A percentile compares a stretch with the other conserved stretches of the same genome.
These are phyloP conservation scores for Leptinotarsa juncta DNA, from an alignment of 2,888 invertebrate genomes.

Conservation along the genomic window DNA sequence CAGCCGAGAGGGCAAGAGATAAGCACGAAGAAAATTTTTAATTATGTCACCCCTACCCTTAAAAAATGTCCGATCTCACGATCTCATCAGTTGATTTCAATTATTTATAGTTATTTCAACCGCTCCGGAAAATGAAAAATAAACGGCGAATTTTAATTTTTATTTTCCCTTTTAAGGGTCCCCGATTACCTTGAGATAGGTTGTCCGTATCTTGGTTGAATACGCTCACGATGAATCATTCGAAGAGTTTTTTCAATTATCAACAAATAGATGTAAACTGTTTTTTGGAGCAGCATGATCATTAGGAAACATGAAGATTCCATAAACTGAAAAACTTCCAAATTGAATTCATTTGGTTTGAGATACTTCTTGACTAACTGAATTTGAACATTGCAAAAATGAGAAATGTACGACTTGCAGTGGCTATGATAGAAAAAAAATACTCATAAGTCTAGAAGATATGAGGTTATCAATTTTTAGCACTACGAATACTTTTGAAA, in stretches of 20 bases:
- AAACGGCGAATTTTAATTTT: conserved; percentile 59
- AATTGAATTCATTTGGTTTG: no score
- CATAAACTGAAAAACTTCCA: no score
- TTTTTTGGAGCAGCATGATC: no score
- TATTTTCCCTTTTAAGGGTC: conserved; percentile 46
- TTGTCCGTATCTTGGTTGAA: conserved; percentile 32
- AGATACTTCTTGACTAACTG: no score
- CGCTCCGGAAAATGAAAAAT: conserved; percentile 60
- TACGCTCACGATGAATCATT: conserved; percentile 30
- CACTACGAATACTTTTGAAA: no score
- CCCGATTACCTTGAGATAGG: conserved; percentile 20
- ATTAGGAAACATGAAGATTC: no score
- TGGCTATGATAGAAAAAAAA: no score
- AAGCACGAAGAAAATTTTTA: conserved; percentile 54
- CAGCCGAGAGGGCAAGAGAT: conserved; percentile 37
- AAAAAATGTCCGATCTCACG: conserved; percentile 57
- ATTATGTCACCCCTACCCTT: conserved; percentile 49
- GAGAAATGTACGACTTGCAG: no score
- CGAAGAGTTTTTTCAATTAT: conserved; percentile 14
- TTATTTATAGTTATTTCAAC: conserved; percentile 64
- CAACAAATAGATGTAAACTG: no score
- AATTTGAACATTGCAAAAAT: no score
- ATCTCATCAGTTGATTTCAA: conserved; percentile 62
- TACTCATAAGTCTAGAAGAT: no score
- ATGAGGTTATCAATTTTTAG: no score